Evolutionary conservation across 1,140 invertebrate genomes (phyloP).

Genomic region (Drosophila bocki): DNA sequence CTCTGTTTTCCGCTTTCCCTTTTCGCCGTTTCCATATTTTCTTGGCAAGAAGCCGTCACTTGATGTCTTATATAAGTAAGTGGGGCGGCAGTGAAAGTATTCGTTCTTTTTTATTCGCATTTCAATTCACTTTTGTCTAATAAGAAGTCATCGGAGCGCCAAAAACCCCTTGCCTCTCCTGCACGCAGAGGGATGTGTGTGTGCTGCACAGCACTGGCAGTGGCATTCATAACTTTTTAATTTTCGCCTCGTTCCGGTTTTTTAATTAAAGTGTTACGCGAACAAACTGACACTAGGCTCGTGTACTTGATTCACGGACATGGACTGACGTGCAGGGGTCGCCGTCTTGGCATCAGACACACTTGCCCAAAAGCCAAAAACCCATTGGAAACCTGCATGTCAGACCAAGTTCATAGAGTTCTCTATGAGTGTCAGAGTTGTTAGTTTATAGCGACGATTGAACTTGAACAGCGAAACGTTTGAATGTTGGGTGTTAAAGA

Average conservation of each 20-base stretch:
- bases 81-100: slow-evolving; percentile 50
- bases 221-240: slow-evolving; percentile 63
- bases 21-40: slow-evolving; percentile 37
- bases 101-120: slow-evolving; percentile 35
- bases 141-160: slow-evolving; percentile 46
- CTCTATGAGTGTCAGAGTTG: slow-evolving; percentile 33
- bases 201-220: slow-evolving; percentile 22
- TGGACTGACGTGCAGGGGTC: slow-evolving; percentile 53
- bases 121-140: slow-evolving; percentile 32
- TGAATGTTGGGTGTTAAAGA: slow-evolving; percentile 19
- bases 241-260: slow-evolving; percentile 49
- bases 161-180: neutral
- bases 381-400: slow-evolving; percentile 44
- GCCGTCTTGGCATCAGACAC: slow-evolving; percentile 40
- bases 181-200: slow-evolving; percentile 35
- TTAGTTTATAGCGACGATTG: slow-evolving; percentile 31
- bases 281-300: slow-evolving; percentile 41
- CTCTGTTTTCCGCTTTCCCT: neutral
- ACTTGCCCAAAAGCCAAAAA: slow-evolving; percentile 38
- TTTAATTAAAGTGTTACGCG: slow-evolving; percentile 73
- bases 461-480: slow-evolving; percentile 37
- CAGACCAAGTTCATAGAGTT: slow-evolving; percentile 40
- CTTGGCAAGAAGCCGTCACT: slow-evolving; percentile 62
- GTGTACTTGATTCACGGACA: slow-evolving; percentile 31
- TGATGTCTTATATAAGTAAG: slow-evolving; percentile 76